Conservation (phyloP, 1,140 invertebrate species). For the Acyrthosiphon pisum region DNA sequence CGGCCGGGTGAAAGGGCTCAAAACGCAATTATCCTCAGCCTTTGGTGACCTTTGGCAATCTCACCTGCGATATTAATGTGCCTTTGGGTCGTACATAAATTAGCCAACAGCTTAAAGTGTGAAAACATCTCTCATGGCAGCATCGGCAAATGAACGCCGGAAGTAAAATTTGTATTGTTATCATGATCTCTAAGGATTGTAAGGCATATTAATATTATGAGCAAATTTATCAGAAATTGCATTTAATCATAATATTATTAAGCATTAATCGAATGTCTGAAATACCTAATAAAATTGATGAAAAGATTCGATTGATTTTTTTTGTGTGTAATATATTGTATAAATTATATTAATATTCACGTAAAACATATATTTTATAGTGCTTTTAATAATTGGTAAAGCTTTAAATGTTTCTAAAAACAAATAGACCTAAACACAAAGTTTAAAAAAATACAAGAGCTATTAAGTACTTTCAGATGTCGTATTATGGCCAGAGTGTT, state of each 20-base stretch:
- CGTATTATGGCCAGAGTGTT: not conserved
- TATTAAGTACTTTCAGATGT: not conserved
- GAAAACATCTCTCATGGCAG: not conserved
- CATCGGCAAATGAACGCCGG: not conserved
- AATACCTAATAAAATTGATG: not conserved
- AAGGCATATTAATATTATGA: not conserved
- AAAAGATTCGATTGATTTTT: not conserved
- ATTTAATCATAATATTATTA: not conserved
- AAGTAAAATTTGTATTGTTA: not conserved
- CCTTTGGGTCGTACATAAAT: constrained; percentile 48
- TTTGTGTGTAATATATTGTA: not conserved
- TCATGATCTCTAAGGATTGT: not conserved
- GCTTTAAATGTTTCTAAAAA: not conserved
- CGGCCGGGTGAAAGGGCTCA: constrained; percentile 37
- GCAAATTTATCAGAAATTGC: not conserved
- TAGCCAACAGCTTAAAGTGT: not conserved
- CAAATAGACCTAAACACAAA: not conserved
- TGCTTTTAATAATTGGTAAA: not conserved
- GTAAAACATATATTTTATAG: not conserved
- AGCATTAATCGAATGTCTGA: not conserved
- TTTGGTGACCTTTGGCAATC: constrained; percentile 53
- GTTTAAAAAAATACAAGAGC: not conserved
- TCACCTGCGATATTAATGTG: constrained; percentile 53
- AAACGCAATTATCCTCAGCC: constrained; percentile 53
- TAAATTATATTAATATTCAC: not conserved